Base-by-base conservation (phyloP, 2,888 invertebrate species). In the Malthinus flaveolus region DNA sequence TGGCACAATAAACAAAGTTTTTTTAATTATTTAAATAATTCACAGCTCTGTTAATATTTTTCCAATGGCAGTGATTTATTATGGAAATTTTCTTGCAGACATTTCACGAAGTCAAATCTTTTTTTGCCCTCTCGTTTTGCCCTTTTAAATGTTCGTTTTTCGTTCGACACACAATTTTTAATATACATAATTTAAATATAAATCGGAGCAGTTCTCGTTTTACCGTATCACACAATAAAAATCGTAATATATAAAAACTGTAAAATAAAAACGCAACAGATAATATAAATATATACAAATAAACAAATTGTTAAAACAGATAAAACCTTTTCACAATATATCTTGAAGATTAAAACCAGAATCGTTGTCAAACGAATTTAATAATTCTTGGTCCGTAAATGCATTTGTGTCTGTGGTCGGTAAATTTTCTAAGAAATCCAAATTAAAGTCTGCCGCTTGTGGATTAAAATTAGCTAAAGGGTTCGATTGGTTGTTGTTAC, bases 381-480 rank as follows among this genome's bases (percentile, higher is more conserved):
- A 83, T 63, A 93, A 80, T 75, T 93, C 93, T 76, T 92, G 91
- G 58, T 91, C 90, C 69, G 89, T 87, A 78, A 91, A 88, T 73
- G 85, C 87, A 72, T 85, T 85, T 59, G 89, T 85, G 78, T 93
- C 92, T 49, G 85, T 84, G 67, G 89, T 82, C 54, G 89, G 87
- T 77, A 93, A 84, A 80, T 88, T 90, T 77, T 93, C 93, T 62
- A 93, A 84, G 81, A 93, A 91, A 82, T 93, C 93, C 70, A 93
- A 85, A 78, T 87, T 89, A 78, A 93, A 90, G 79, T 93, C 91
- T 5, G 80, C 75, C 7, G 83, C 75, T 62, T 83, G 77, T 54
- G 81, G 80, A 62, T 81, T 82, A 50, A 81, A 75, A 73, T 80
- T 83, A 71, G 81, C 79, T 70, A 82, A 77, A 69, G 81, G 69